These are phyloP conservation scores for Caranx ignobilis DNA, from an alignment of 2,113 vertebrate genomes.

Conservation along the genomic window DNA sequence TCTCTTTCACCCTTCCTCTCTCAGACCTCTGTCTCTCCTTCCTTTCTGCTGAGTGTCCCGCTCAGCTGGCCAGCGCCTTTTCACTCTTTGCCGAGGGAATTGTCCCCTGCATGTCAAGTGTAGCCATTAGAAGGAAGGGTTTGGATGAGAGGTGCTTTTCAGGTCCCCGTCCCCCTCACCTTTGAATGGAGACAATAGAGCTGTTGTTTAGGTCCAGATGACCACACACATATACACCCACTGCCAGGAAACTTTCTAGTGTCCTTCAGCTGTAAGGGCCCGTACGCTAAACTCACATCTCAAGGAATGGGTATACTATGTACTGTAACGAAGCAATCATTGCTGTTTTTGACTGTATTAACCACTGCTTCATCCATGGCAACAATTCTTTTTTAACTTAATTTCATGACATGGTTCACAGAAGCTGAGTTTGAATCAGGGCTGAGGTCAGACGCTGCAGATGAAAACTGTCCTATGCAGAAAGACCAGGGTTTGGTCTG, in stretches of 20 bases:
- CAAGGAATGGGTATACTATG: conserved; percentile 49
- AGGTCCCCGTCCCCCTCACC: conserved; percentile 78
- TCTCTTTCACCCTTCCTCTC: conserved; percentile 54
- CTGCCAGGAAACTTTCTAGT: conserved; percentile 62
- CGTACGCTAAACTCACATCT: conserved; percentile 52
- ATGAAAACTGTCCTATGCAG: neutral
- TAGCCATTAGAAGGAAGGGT: conserved; percentile 78
- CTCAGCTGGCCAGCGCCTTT: conserved; percentile 81
- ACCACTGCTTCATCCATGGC: neutral
- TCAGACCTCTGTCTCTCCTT: conserved; percentile 57
- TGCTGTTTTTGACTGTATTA: conserved; percentile 5
- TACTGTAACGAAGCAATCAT: conserved; percentile 39
- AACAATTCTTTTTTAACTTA: conserved; percentile 4
- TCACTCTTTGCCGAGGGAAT: conserved; percentile 77
- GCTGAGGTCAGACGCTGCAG: neutral
- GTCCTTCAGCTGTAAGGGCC: conserved; percentile 40
- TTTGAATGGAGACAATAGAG: conserved; percentile 81
- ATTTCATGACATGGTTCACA: conserved; percentile 10
- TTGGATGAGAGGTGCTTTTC: conserved; percentile 82
- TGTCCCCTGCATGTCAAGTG: conserved; percentile 83
- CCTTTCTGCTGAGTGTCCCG: conserved; percentile 66
- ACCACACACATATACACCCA: conserved; percentile 65
- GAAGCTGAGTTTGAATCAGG: neutral
- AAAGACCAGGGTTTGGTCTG: neutral
- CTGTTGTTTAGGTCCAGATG: conserved; percentile 79